phyloP scores from a whole-genome alignment of 2,113 vertebrate species.

The Leucosticte australis region DNA sequence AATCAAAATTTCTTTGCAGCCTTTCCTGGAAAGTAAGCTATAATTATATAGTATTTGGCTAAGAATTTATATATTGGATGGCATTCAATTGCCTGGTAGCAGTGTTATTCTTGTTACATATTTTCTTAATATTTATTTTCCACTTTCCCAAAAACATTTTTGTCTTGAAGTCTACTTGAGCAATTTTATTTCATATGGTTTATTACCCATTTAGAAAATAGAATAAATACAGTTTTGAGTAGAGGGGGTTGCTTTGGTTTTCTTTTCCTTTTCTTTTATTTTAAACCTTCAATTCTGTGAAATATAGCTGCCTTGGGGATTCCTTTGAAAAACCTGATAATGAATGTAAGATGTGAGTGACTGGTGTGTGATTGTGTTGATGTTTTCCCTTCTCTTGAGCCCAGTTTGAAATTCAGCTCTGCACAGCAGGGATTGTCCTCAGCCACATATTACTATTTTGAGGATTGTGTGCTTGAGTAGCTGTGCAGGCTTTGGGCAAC shows the following conservation, averaged over 20 bases:
- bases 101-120: conserved; percentile 6
- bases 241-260: neutral
- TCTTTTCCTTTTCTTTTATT: conserved; percentile 44
- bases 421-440: conserved; percentile 45
- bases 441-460: conserved; percentile 38
- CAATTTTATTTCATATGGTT: conserved; percentile 15
- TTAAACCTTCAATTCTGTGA: conserved; percentile 55
- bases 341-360: conserved; percentile 58
- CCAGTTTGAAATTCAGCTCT: conserved; percentile 58
- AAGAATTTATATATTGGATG: neutral
- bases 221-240: conserved; percentile 37
- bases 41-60: neutral
- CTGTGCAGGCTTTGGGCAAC: neutral
- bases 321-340: conserved; percentile 73
- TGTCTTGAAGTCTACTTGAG: neutral
- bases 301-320: conserved; percentile 60
- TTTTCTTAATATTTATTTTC: neutral
- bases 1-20: neutral
- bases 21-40: neutral
- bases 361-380: conserved; percentile 51
- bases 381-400: conserved; percentile 51
- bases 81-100: neutral
- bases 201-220: conserved; percentile 52
- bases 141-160: neutral
- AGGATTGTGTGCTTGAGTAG: conserved; percentile 20